Conservation (phyloP, 2,888 invertebrate genomes). For the Mimumesa dahlbomi region DNA sequence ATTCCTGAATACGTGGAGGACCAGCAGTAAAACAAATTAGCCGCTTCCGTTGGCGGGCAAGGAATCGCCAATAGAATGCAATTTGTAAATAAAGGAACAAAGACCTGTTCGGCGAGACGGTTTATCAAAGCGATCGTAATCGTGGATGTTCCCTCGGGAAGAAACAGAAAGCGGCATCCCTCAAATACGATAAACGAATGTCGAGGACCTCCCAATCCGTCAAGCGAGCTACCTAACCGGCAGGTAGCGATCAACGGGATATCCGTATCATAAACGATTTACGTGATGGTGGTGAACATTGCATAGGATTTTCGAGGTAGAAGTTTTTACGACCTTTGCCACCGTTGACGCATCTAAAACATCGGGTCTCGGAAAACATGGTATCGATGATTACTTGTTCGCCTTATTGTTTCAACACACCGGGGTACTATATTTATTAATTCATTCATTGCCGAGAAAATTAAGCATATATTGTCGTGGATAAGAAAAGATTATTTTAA, state of each 20-base stretch:
- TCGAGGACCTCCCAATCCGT: constrained; percentile 48
- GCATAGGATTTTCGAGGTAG: constrained; percentile 30
- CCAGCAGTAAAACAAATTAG: constrained; percentile 26
- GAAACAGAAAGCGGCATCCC: constrained; percentile 44
- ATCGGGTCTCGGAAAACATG: background rate
- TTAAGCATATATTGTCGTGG: too few relatives aligned
- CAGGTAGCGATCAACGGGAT: constrained; percentile 56
- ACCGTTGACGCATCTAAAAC: constrained; percentile 29
- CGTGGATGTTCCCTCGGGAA: constrained; percentile 42
- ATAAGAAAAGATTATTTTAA: too few relatives aligned
- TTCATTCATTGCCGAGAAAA: too few relatives aligned
- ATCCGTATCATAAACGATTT: constrained; percentile 58
- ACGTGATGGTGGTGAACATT: constrained; percentile 15
- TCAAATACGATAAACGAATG: constrained; percentile 49
- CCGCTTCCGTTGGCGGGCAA: constrained; percentile 30
- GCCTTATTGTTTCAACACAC: too few relatives aligned
- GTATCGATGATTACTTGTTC: background rate
- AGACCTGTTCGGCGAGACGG: constrained; percentile 18
- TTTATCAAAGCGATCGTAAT: constrained; percentile 58
- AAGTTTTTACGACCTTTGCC: constrained; percentile 53
- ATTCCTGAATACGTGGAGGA: background rate
- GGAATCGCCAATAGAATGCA: constrained; percentile 17
- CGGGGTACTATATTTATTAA: too few relatives aligned
- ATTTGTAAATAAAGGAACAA: constrained; percentile 53
- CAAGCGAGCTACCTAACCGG: constrained; percentile 47